phyloP scores from a whole-genome alignment of 2,888 invertebrate species.

The Cephus runcator region DNA sequence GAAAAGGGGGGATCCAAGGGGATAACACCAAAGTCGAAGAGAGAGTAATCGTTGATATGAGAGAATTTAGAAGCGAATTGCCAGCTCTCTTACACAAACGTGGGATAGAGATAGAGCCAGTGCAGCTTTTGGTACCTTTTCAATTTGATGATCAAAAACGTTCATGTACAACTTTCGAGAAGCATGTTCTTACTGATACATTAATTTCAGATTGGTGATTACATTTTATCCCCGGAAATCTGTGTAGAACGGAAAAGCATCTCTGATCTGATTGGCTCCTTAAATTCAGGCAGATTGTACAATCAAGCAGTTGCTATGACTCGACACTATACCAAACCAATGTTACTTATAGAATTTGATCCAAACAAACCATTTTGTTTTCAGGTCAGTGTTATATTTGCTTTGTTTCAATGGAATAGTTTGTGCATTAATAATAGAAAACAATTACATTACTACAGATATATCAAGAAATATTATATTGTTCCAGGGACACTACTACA shows the following conservation, averaged over 20 bases:
- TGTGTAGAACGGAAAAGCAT: conserved; percentile 97
- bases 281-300: conserved; percentile 94
- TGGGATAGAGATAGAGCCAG: conserved; percentile 91
- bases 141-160: conserved; percentile 1
- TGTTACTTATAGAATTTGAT: conserved; percentile 96
- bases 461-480: conserved; percentile 11
- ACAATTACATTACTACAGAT: background rate
- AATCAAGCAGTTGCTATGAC: conserved; percentile 96
- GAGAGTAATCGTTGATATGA: conserved; percentile 91
- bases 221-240: conserved; percentile 95
- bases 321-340: conserved; percentile 86
- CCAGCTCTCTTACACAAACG: conserved; percentile 93
- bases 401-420: background rate
- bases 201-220: conserved; percentile 86
- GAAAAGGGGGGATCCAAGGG: conserved; percentile 72
- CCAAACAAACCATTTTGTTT: conserved; percentile 91
- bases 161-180: background rate
- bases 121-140: conserved; percentile 77
- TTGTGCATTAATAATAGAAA: background rate
- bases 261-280: conserved; percentile 94
- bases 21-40: conserved; percentile 24
- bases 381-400: conserved; percentile 70
- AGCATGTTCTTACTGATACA: background rate
- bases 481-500: conserved; percentile 80
- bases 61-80: conserved; percentile 96